Conservation (phyloP, 2,113 vertebrate genomes). For the Aphyosemion australe region DNA sequence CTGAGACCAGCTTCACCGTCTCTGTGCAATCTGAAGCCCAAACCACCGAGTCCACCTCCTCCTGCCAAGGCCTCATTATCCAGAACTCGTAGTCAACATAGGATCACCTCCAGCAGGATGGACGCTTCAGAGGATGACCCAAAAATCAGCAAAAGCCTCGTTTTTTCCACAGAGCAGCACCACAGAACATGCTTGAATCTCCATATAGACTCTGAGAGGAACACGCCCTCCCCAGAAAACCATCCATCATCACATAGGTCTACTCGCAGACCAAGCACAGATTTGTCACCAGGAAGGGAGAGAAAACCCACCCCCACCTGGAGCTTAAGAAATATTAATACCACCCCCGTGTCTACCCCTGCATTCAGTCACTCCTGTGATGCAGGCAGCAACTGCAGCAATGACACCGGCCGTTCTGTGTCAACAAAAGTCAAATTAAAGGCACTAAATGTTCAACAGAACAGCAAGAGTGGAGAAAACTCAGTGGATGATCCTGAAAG, state of each 20-base stretch:
- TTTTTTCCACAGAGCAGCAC: slow-evolving; percentile 11
- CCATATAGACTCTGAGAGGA: slow-evolving; percentile 9
- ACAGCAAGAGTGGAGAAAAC: background rate
- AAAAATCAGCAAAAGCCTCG: background rate
- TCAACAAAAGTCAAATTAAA: background rate
- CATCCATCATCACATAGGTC: slow-evolving; percentile 12
- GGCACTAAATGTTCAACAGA: background rate
- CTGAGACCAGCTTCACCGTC: slow-evolving; percentile 27
- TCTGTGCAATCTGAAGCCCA: slow-evolving; percentile 23
- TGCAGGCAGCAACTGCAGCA: slow-evolving; percentile 8
- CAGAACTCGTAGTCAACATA: slow-evolving; percentile 8
- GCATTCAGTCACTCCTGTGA: slow-evolving; percentile 4
- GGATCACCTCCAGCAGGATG: slow-evolving; percentile 4
- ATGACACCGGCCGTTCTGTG: background rate
- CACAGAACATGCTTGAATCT: background rate
- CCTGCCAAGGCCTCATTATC: slow-evolving; percentile 6
- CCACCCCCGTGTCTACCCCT: background rate
- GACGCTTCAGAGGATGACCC: background rate
- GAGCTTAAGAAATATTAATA: slow-evolving; percentile 18
- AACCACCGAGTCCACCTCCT: slow-evolving; percentile 22
- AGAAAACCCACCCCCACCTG: background rate
- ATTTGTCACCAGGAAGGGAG: slow-evolving; percentile 10
- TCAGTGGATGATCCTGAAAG: background rate
- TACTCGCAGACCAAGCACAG: slow-evolving; percentile 2
- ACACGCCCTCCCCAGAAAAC: background rate